phyloP scores from a whole-genome alignment of 2,113 vertebrate species.

The Pachycephala philippinensis region DNA sequence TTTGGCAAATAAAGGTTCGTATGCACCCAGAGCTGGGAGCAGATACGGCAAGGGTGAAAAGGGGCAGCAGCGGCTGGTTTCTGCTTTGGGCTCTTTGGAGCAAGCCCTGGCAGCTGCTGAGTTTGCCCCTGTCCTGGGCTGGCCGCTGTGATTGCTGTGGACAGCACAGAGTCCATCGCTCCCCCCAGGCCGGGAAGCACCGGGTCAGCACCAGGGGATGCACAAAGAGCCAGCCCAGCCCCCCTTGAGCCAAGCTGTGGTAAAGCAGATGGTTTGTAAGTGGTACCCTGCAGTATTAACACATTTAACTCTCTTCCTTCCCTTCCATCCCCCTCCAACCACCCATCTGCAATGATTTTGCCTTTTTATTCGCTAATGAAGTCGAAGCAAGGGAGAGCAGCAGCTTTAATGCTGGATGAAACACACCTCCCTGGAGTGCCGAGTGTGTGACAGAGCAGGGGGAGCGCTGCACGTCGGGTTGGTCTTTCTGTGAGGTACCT shows the following conservation, averaged over 20 bases:
- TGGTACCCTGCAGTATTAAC: not conserved
- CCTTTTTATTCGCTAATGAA: constrained; percentile 41
- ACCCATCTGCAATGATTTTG: not conserved
- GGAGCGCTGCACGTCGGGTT: not conserved
- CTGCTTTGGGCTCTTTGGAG: not conserved
- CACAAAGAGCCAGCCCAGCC: not conserved
- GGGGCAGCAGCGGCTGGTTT: fast-evolving
- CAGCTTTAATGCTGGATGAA: constrained; percentile 20
- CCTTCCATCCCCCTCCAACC: not conserved
- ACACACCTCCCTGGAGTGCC: not conserved
- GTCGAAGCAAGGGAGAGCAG: not conserved
- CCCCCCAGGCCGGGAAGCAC: fast-evolving
- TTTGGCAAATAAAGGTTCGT: not conserved
- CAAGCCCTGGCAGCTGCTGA: not conserved
- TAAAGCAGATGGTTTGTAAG: not conserved
- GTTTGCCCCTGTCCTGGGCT: not conserved
- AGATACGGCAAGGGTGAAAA: not conserved
- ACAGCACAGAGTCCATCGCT: fast-evolving
- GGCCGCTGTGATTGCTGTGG: not conserved
- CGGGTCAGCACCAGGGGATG: fast-evolving
- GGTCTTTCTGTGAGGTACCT: not conserved
- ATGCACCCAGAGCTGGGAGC: fast-evolving
- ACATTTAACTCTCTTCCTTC: constrained; percentile 5
- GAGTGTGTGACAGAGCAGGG: not conserved
- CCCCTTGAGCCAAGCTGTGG: not conserved